phyloP scores from a whole-genome alignment of 2,113 vertebrate species.

The Trogon surrucura region DNA sequence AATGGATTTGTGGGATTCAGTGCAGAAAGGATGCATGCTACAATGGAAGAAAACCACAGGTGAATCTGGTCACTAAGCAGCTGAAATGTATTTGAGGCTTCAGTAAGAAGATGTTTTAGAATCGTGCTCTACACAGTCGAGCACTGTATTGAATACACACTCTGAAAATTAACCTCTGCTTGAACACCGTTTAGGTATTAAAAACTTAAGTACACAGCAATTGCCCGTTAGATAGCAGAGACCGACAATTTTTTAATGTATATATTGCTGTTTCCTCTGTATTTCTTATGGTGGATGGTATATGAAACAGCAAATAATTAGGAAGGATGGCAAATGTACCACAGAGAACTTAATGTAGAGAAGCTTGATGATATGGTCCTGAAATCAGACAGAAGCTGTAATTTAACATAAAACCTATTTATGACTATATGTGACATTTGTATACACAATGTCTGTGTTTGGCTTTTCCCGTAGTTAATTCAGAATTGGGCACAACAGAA shows the following conservation, averaged over 20 bases:
- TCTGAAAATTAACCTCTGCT: background rate
- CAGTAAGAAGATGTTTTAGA: background rate
- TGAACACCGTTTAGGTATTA: background rate
- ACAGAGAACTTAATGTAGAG: background rate
- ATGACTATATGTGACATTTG: background rate
- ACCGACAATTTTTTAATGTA: background rate
- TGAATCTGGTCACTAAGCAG: background rate
- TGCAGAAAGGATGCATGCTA: background rate
- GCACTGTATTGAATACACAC: background rate
- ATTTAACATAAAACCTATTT: background rate
- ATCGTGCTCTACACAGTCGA: background rate
- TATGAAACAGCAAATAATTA: background rate
- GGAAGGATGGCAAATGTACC: background rate
- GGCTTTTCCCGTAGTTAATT: background rate
- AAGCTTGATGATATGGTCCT: background rate
- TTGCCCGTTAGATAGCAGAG: background rate
- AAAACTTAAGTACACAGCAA: background rate
- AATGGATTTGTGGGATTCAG: background rate
- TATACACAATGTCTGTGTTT: background rate
- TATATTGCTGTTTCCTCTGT: background rate
- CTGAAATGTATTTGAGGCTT: background rate
- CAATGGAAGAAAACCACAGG: background rate
- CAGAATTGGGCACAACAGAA: background rate
- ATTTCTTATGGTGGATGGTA: background rate
- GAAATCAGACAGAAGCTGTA: background rate